phyloP scores from a whole-genome alignment of 2,113 vertebrate species.

The Marmota monax region DNA sequence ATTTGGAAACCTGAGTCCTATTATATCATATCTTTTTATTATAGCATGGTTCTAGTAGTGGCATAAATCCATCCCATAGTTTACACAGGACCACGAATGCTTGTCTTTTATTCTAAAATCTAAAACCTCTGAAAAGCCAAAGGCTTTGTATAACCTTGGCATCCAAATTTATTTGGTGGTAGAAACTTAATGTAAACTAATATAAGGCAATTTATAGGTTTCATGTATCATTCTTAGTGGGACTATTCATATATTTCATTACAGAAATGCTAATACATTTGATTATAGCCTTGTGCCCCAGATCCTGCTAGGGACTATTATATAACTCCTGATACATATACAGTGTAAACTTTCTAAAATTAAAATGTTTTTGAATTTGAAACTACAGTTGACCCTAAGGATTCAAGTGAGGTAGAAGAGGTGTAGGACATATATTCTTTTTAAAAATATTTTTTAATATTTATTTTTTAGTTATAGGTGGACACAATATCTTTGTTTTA shows the following conservation, averaged over 20 bases:
- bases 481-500: too few relatives aligned
- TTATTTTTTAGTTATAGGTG: too few relatives aligned
- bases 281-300: conserved; percentile 32
- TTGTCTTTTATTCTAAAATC: not conserved
- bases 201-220: conserved; percentile 3
- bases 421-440: not conserved
- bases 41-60: not conserved
- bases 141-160: not conserved
- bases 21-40: not conserved
- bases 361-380: conserved; percentile 38
- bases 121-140: not conserved
- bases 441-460: too few relatives aligned
- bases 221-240: not conserved
- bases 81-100: not conserved
- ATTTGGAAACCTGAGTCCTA: not conserved
- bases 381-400: not conserved
- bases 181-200: conserved; percentile 22
- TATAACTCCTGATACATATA: not conserved
- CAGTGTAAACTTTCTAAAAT: conserved; percentile 47
- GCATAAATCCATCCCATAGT: not conserved
- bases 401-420: not conserved
- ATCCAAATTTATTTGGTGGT: conserved; percentile 29
- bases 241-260: conserved; percentile 40
- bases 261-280: conserved; percentile 44
- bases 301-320: not conserved